These are phyloP conservation scores for Drosophila suzukii DNA, from an alignment of 1,140 invertebrate species.

Conservation along the genomic window DNA sequence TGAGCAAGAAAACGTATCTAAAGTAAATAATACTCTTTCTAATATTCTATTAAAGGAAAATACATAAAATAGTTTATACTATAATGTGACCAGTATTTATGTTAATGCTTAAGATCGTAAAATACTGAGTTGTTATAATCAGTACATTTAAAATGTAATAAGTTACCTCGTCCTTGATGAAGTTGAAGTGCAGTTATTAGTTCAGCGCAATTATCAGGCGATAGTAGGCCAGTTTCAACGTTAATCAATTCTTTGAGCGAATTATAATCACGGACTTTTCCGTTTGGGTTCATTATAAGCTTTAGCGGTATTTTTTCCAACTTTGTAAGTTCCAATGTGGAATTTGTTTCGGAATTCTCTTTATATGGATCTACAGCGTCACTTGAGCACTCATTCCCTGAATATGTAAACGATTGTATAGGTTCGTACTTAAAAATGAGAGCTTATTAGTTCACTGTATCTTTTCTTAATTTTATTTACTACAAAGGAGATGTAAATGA, in stretches of 20 bases:
- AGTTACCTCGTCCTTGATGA: conserved; percentile 90
- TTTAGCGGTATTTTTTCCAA: conserved; percentile 89
- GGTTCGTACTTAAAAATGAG: not conserved
- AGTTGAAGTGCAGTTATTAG: conserved; percentile 91
- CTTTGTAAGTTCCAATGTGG: conserved; percentile 48
- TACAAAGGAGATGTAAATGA: not conserved
- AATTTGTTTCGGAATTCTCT: conserved; percentile 48
- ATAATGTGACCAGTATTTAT: too few species aligned
- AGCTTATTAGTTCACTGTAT: not conserved
- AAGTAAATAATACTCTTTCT: too few species aligned
- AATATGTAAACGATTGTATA: conserved; percentile 10
- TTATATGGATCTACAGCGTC: conserved; percentile 33
- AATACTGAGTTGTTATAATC: not conserved
- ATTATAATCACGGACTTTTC: conserved; percentile 89
- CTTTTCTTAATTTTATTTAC: not conserved
- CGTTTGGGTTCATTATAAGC: conserved; percentile 92
- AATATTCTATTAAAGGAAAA: too few species aligned
- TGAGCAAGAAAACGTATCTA: too few species aligned
- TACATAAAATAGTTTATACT: too few species aligned
- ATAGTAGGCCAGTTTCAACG: conserved; percentile 87
- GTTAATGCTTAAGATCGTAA: not conserved
- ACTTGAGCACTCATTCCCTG: conserved; percentile 56
- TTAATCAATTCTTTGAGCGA: conserved; percentile 87
- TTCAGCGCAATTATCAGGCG: conserved; percentile 89
- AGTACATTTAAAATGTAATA: not conserved